These are phyloP conservation scores for Spea multiplicata DNA, from an alignment of 2,113 vertebrate genomes.

Conservation along the genomic window DNA sequence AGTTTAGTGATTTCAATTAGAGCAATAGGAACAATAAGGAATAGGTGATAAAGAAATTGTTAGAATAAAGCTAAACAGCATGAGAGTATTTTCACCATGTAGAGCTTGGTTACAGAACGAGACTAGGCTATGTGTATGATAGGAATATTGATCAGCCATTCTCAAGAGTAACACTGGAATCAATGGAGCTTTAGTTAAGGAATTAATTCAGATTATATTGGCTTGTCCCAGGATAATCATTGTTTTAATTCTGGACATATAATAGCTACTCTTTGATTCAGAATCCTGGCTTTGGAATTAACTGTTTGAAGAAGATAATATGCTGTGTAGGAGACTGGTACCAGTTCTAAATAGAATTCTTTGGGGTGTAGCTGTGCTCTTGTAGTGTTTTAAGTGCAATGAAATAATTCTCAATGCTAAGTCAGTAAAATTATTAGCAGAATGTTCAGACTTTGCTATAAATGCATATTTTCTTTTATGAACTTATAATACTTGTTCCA, in stretches of 20 bases:
- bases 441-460: too few relatives aligned
- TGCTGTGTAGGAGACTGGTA: not conserved
- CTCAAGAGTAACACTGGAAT: slow-evolving; percentile 2
- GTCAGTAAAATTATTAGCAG: too few relatives aligned
- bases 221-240: slow-evolving; percentile 1
- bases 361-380: too few relatives aligned
- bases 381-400: too few relatives aligned
- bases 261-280: not conserved
- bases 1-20: slow-evolving; percentile 16
- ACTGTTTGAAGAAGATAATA: not conserved
- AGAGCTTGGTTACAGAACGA: not conserved
- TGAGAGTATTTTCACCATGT: slow-evolving; percentile 5
- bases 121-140: not conserved
- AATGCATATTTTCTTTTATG: too few relatives aligned
- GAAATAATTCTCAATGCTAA: too few relatives aligned
- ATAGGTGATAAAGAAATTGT: slow-evolving; percentile 7
- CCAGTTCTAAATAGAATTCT: not conserved
- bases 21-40: slow-evolving; percentile 12
- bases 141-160: slow-evolving; percentile 18
- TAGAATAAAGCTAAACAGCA: slow-evolving; percentile 15
- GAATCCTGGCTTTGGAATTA: not conserved
- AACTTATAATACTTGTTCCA: too few relatives aligned
- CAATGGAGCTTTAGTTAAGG: slow-evolving; percentile 3
- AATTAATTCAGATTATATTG: slow-evolving; percentile 4
- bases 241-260: not conserved